Conservation (phyloP, 2,888 invertebrate species). For the Smittia sp. region DNA sequence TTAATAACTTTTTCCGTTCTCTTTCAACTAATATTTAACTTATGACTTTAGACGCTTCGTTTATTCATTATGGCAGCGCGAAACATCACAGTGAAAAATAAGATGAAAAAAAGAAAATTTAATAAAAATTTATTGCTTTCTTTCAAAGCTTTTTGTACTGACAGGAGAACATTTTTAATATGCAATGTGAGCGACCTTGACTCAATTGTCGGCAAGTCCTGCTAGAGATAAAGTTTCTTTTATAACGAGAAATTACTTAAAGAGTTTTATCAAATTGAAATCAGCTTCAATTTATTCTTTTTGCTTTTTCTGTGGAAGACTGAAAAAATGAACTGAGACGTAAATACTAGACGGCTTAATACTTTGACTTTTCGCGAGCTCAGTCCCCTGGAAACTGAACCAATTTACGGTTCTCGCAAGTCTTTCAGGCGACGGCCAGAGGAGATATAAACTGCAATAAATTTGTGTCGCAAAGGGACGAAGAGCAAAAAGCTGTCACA, state of each 20-base stretch:
- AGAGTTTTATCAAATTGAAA: not conserved
- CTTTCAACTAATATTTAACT: not conserved
- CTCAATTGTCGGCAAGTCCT: not conserved
- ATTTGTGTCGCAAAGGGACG: not conserved
- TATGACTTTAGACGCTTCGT: not conserved
- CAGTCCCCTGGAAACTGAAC: not conserved
- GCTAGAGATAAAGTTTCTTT: too few species aligned
- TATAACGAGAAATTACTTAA: too few species aligned
- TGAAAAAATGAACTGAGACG: not conserved
- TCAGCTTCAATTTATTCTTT: not conserved
- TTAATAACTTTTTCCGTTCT: conserved; percentile 2
- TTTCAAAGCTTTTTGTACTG: not conserved
- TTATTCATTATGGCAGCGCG: not conserved
- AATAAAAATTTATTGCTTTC: conserved; percentile 8
- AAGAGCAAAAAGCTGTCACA: conserved; percentile 1
- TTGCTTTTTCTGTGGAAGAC: not conserved
- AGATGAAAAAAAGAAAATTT: not conserved
- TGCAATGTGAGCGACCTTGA: not conserved
- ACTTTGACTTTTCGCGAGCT: not conserved
- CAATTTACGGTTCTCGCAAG: not conserved
- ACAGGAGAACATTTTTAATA: not conserved
- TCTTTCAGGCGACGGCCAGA: not conserved
- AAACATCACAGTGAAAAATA: not conserved
- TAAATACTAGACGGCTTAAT: not conserved
- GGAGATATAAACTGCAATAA: conserved; percentile 2